Base-by-base conservation (phyloP, 2,888 invertebrate genomes). In the Xanthia togata region DNA sequence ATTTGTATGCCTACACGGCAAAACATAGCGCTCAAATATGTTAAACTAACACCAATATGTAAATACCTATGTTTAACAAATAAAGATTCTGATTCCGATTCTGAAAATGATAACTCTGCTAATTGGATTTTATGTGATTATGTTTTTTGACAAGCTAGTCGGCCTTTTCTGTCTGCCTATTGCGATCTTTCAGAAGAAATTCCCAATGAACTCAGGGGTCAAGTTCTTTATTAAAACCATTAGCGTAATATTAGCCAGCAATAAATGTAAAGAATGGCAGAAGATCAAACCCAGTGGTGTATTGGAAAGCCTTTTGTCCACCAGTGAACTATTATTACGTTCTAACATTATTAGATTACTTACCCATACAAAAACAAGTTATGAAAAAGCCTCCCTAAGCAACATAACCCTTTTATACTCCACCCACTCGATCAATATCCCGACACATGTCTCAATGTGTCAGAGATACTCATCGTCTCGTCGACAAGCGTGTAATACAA, bases 381-480 rank as follows among this genome's bases (percentile, higher is more conserved):
- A 38, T 44, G 8, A 31, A 41, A 70, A 31, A 55, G n/a, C 9
- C n/a, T 35, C 14, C 17, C 20, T 11, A 4, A 23, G 38, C 26
- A 41, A 60, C 9, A 68, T n/a, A 78, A 55, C 67, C 57, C 41
- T 78, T 82, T 60, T 38, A 4, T 20, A 23, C 47, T 20, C 26
- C 67, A 26, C 41, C 3, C 70, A 59, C 53, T 71, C 86, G 78
- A 82, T 83, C 83, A 82, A 86, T 78, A 83, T 59, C 47, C n/a
- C 8, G 11, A 85, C 77, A 77, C 55, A 35, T 82, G 70, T 76
- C 63, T 69, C 60, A 62, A 68, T 57, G 41, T 86, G 78, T 72
- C 78, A 63, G 35, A 71, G 77, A 77, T 74, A 55, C 77, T 76
- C 70, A 73, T 82, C 71, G 35, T 11, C n/a, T 64, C 53, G 68